These are phyloP conservation scores for Plemyria rubiginata DNA, from an alignment of 2,888 invertebrate genomes.

Conservation along the genomic window DNA sequence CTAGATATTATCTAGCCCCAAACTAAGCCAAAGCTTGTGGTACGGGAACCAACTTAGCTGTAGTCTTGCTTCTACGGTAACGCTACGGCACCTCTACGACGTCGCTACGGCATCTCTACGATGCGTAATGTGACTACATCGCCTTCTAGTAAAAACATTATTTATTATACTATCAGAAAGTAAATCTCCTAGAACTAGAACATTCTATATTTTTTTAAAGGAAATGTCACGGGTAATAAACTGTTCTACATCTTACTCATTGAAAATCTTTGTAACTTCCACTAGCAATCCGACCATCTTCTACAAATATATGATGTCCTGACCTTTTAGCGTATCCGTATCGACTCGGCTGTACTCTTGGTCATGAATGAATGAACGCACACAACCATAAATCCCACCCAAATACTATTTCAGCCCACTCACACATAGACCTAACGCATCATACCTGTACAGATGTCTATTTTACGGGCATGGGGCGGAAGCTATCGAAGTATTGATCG, in stretches of 20 bases:
- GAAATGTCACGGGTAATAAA: too few relatives aligned
- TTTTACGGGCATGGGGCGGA: conserved; percentile 48
- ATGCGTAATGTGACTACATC: too few relatives aligned
- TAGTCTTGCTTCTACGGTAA: too few relatives aligned
- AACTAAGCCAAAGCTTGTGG: too few relatives aligned
- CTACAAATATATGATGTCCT: conserved; percentile 25
- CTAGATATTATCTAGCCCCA: too few relatives aligned
- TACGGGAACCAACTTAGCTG: too few relatives aligned
- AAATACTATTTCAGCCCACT: conserved; percentile 33
- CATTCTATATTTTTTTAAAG: too few relatives aligned
- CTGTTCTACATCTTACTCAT: not conserved
- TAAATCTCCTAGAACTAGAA: too few relatives aligned
- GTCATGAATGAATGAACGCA: conserved; percentile 25
- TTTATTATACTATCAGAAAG: too few relatives aligned
- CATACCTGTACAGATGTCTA: conserved; percentile 45
- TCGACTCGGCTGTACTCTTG: conserved; percentile 23
- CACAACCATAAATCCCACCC: not conserved
- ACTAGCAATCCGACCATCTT: conserved; percentile 7
- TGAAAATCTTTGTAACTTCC: not conserved
- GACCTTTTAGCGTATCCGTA: conserved; percentile 12
- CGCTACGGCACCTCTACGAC: too few relatives aligned
- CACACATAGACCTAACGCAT: conserved; percentile 38
- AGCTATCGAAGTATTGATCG: conserved; percentile 74
- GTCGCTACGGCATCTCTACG: too few relatives aligned
- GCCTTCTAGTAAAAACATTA: too few relatives aligned